Conservation (phyloP, 2,797 vertebrate species). For the Dicrostonyx torquatus region DNA sequence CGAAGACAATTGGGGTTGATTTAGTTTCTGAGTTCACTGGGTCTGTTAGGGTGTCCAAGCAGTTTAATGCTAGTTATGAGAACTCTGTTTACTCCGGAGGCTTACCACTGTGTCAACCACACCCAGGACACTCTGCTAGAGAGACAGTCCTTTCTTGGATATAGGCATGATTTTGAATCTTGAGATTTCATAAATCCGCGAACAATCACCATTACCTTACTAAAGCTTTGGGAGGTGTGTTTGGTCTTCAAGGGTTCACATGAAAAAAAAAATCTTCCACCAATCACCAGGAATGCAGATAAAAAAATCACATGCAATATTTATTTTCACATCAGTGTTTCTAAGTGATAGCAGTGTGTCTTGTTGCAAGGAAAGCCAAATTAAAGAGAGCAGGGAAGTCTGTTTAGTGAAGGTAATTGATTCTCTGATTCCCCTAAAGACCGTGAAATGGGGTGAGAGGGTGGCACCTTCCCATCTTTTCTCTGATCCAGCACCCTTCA, state of each 20-base stretch:
- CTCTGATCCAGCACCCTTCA: background rate
- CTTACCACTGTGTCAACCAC: background rate
- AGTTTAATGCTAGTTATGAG: background rate
- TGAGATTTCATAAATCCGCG: background rate
- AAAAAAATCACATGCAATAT: background rate
- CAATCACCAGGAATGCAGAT: background rate
- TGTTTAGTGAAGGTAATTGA: background rate
- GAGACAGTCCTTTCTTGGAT: background rate
- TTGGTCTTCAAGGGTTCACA: background rate
- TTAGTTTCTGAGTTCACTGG: background rate
- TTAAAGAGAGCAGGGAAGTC: background rate
- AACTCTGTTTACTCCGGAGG: background rate
- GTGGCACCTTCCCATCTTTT: too few relatives aligned
- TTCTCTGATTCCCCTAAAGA: background rate
- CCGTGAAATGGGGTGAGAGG: background rate
- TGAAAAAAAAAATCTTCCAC: background rate
- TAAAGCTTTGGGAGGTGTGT: background rate
- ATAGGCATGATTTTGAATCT: background rate
- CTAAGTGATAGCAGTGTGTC: background rate
- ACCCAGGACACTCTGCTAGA: background rate
- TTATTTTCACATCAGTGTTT: slow-evolving; percentile 3
- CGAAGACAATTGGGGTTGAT: background rate
- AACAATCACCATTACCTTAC: background rate
- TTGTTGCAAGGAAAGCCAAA: background rate
- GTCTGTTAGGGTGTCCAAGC: background rate